phyloP scores from a whole-genome alignment of 64 coral and sea anemone species.

The Stylophora pistillata region DNA sequence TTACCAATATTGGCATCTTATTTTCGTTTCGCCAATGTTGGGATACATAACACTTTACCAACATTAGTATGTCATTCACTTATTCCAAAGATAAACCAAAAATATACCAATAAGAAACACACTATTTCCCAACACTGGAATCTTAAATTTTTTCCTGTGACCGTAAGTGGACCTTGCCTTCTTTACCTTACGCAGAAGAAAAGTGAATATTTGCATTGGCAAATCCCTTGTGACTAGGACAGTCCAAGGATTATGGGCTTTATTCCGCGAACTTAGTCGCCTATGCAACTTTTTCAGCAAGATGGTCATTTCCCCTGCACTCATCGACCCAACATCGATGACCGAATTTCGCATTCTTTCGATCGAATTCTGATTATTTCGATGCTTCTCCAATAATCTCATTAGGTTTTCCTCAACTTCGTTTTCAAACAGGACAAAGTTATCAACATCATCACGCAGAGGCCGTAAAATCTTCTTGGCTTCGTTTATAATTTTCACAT shows the following conservation, averaged over 20 bases:
- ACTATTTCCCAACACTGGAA: too few species aligned
- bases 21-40: too few species aligned
- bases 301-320: conserved; percentile 19
- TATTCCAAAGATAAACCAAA: too few species aligned
- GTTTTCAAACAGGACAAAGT: conserved; percentile 25
- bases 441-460: neutral
- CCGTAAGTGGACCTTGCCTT: conserved; percentile 27
- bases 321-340: conserved; percentile 4
- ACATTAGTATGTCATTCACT: too few species aligned
- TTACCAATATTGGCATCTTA: too few species aligned
- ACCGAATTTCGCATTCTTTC: conserved; percentile 10
- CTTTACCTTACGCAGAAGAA: neutral
- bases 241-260: conserved; percentile 35
- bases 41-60: too few species aligned
- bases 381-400: conserved; percentile 11
- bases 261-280: conserved; percentile 27
- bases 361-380: neutral
- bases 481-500: neutral
- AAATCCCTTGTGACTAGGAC: conserved; percentile 25
- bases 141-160: too few species aligned
- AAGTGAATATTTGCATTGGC: conserved; percentile 23
- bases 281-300: conserved; percentile 29
- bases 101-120: too few species aligned
- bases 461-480: neutral
- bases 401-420: conserved; percentile 23